Evolutionary conservation across 2,113 vertebrate species (phyloP).

Genomic region (Formicarius rufipectus): DNA sequence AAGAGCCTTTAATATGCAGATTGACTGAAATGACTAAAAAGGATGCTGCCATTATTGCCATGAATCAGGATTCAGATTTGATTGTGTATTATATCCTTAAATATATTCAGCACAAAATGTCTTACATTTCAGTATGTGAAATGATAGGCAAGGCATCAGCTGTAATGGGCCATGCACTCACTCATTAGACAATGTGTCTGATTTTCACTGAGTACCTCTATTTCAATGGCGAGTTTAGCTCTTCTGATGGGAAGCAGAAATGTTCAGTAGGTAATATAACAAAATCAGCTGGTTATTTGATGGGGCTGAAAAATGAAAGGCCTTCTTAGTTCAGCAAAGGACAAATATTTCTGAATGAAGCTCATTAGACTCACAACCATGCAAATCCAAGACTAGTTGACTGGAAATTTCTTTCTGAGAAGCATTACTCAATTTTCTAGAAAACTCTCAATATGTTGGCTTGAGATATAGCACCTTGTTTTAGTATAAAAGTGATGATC

Average conservation of each 20-base stretch:
- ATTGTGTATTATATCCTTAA: conserved; percentile 58
- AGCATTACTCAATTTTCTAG: background rate
- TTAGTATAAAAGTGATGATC: background rate
- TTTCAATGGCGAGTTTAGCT: background rate
- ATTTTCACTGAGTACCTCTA: conserved; percentile 13
- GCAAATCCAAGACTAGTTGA: background rate
- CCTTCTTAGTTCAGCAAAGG: background rate
- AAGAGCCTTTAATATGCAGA: background rate
- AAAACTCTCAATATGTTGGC: background rate
- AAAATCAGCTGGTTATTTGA: conserved; percentile 35
- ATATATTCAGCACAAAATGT: conserved; percentile 11
- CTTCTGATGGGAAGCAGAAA: background rate
- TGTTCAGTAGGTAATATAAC: background rate
- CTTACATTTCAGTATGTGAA: background rate
- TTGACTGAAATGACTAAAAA: conserved; percentile 1
- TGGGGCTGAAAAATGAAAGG: background rate
- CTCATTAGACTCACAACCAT: background rate
- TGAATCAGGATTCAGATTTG: conserved; percentile 27
- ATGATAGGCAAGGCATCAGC: background rate
- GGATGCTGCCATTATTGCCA: background rate
- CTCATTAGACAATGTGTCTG: conserved; percentile 51
- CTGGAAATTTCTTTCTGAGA: background rate
- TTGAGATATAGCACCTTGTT: background rate
- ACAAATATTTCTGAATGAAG: conserved; percentile 7
- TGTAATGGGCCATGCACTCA: background rate